Base-by-base conservation (phyloP, 2,797 vertebrate species). In the Dipus sagitta region DNA sequence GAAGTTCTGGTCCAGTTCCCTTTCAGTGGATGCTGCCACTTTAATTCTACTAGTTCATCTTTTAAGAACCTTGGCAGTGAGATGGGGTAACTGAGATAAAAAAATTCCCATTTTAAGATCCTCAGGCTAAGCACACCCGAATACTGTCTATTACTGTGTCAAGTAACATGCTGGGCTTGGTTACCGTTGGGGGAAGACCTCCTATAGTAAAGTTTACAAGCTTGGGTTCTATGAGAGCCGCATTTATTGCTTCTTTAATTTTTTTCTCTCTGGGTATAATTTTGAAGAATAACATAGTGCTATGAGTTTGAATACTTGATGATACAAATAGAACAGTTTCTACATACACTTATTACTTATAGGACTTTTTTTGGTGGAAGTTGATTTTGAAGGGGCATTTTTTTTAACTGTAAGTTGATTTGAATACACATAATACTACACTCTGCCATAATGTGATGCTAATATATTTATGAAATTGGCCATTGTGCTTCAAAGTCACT, bases 391-490 rank as follows among this genome's bases (percentile, higher is more conserved):
- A 94, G n/a, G 34, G 30, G 70, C 12, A 80, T 94, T 2, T 81
- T 81, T 38, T 86, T 92, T 78, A 47, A 88, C 11, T 67, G 38
- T 86, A 89, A n/a, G 20, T 60, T 34, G 70, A 90, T 93, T 78
- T 90, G 30, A 88, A 86, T 88, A 77, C 0, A 20, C 24, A 28
- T 86, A 88, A 68, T 52, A 91, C 88, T 94, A 52, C 80, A 71
- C 54, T 74, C 2, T n/a, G 7, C 17, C 86, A 14, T 93, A 85
- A 92, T 91, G 74, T 3, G 70, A 90, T 93, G 47, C 13, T 90
- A 77, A 91, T 88, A 82, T 90, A 88, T 94, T 95, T 95, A 92
- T 92, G 62, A 96, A 71, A 68, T 83, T 54, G 96, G 52, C 62
- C 90, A 20, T 89, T 94, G 26, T 92, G 26, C 24, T 21, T 83